Base-by-base conservation (phyloP, 1,140 invertebrate genomes). In the Ceratosolen solmsi region DNA sequence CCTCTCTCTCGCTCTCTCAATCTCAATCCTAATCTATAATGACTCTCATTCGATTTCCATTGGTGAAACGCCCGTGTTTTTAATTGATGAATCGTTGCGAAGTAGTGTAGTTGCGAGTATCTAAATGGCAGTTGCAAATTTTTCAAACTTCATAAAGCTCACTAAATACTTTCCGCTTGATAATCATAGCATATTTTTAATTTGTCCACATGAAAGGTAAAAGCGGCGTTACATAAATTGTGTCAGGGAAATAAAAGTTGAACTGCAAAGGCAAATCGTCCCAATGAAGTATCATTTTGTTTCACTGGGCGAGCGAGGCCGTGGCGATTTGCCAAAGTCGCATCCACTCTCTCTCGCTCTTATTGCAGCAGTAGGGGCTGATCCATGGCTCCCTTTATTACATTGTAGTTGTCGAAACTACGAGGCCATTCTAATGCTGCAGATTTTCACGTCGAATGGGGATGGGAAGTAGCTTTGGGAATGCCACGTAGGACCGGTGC, bases 1-100 rank as follows among this genome's bases (percentile, higher is more conserved):
- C 46, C 79, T 51, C 49, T 46, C 30, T 70, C 36, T 70, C 22
- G 51, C 87, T 87, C 87, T 84, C 80, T 76, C 46, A 72, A 70
- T 51, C 49, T 41, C 30, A n/a, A n/a, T n/a, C n/a, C n/a, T n/a
- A n/a, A n/a, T 46, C 36, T 46, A 15, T 46, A 1, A 8, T 4
- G 11, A 25, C 36, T 30, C 30, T n/a, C n/a, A n/a, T n/a, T n/a
- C n/a, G n/a, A n/a, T n/a, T n/a, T n/a, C n/a, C n/a, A n/a, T n/a
- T n/a, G 51, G 20, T 13, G 51, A 15, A 4, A 80, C 27, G 41
- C 15, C 8, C n/a, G 1, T 46, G 20, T 46, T 77, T 74, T 79
- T 70, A 79, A 79, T 79, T 79, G 78, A 72, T 13, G 54, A 60
- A 73, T 82, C 74, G 70, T 65, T 73, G 73, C 78, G 58, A 68